Conservation (phyloP, 2,888 invertebrate genomes). For the Drosophila seclusa region DNA sequence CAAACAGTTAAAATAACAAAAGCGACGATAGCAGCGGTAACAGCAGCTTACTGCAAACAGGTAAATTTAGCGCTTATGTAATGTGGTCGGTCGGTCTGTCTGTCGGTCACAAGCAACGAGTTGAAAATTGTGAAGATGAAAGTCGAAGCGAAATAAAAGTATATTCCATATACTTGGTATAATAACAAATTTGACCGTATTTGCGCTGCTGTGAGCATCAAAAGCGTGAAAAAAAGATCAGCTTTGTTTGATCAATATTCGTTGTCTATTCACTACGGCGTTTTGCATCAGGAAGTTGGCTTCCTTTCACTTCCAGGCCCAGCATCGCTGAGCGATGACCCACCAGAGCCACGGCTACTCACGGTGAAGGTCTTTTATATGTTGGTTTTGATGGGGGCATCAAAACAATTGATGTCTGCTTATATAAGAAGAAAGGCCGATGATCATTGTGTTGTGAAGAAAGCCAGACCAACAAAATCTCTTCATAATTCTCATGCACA, state of each 20-base stretch:
- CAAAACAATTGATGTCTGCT: conserved; percentile 32
- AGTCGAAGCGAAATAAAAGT: conserved; percentile 32
- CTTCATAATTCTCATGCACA: not conserved
- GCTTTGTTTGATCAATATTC: conserved; percentile 12
- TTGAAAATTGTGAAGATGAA: conserved; percentile 47
- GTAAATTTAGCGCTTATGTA: conserved; percentile 77
- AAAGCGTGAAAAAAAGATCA: conserved; percentile 15
- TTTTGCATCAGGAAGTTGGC: conserved; percentile 72
- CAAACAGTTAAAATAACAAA: conserved; percentile 71
- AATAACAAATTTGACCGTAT: conserved; percentile 18
- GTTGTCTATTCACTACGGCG: conserved; percentile 6
- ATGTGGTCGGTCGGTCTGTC: conserved; percentile 47
- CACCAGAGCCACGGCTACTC: conserved; percentile 46
- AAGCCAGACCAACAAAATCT: not conserved
- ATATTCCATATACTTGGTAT: conserved; percentile 27
- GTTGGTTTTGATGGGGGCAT: conserved; percentile 12
- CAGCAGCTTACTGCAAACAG: conserved; percentile 66
- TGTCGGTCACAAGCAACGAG: conserved; percentile 18
- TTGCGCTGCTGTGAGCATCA: conserved; percentile 24
- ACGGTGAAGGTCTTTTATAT: conserved; percentile 37
- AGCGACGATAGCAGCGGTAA: conserved; percentile 22
- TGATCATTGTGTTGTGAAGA: conserved; percentile 31
- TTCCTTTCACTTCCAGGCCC: conserved; percentile 79
- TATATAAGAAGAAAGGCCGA: conserved; percentile 25
- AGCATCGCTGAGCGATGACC: conserved; percentile 50